phyloP scores from a whole-genome alignment of 2,113 vertebrate genomes.

The Electrona antarctica region DNA sequence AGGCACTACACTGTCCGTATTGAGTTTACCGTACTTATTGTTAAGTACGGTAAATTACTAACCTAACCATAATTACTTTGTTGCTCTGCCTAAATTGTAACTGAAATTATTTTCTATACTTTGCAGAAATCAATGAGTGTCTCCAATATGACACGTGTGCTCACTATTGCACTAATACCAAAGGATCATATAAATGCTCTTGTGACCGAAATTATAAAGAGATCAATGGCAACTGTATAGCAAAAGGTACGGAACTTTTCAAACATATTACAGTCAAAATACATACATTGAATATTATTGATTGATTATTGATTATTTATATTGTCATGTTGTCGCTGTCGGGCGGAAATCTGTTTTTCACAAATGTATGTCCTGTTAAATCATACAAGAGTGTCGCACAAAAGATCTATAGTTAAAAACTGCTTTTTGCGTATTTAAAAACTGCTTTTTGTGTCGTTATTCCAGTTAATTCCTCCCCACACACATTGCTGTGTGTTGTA shows the following conservation, averaged over 20 bases:
- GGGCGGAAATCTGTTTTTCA: too few species aligned
- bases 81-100: not conserved
- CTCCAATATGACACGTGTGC: constrained; percentile 91
- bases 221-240: constrained; percentile 86
- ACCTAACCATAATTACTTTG: not conserved
- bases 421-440: too few species aligned
- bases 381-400: too few species aligned
- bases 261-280: not conserved
- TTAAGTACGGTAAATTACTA: too few species aligned
- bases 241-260: constrained; percentile 85
- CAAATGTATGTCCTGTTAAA: too few species aligned
- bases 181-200: constrained; percentile 94
- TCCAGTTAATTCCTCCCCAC: too few species aligned
- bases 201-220: constrained; percentile 94
- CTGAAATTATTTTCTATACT: constrained; percentile 26
- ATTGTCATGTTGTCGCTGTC: not conserved
- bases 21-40: too few species aligned
- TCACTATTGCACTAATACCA: constrained; percentile 90
- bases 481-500: too few species aligned
- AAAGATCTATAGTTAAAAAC: too few species aligned
- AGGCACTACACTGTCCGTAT: too few species aligned
- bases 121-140: constrained; percentile 93
- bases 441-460: too few species aligned
- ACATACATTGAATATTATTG: not conserved
- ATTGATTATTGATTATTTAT: not conserved